Conservation (phyloP, 1,140 invertebrate genomes). For the Drosophila obscura region DNA sequence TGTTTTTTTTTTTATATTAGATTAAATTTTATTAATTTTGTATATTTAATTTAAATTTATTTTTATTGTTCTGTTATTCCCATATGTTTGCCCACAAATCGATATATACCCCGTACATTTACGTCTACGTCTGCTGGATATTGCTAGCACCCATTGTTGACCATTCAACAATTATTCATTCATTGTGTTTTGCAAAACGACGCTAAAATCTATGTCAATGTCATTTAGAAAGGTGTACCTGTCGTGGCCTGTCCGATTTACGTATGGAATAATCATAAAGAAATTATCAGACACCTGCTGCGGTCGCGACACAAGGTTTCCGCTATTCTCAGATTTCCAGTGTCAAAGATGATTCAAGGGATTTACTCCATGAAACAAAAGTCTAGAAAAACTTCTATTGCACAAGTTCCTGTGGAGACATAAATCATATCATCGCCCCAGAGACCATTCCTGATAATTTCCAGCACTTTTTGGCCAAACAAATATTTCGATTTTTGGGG, state of each 20-base stretch:
- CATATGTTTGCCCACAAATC: too few relatives aligned
- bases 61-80: too few relatives aligned
- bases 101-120: too few relatives aligned
- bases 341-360: conserved; percentile 9
- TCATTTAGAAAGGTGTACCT: conserved; percentile 40
- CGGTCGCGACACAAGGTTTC: conserved; percentile 11
- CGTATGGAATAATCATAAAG: conserved; percentile 7
- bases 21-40: too few relatives aligned
- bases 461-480: conserved; percentile 12
- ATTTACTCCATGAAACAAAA: too few relatives aligned
- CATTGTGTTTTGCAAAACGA: conserved; percentile 3
- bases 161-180: too few relatives aligned
- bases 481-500: conserved; percentile 10
- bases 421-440: conserved; percentile 17
- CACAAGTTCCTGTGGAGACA: neutral
- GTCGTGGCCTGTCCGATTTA: conserved; percentile 29
- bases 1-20: too few relatives aligned
- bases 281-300: conserved; percentile 66
- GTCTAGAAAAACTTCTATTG: too few relatives aligned
- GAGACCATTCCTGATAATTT: neutral
- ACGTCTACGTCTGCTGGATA: too few relatives aligned
- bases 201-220: conserved; percentile 72
- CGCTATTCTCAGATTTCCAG: conserved; percentile 51
- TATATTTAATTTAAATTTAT: too few relatives aligned
- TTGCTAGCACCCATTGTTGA: too few relatives aligned